These are phyloP conservation scores for Tor tambroides DNA, from an alignment of 2,113 vertebrate species.

Conservation along the genomic window DNA sequence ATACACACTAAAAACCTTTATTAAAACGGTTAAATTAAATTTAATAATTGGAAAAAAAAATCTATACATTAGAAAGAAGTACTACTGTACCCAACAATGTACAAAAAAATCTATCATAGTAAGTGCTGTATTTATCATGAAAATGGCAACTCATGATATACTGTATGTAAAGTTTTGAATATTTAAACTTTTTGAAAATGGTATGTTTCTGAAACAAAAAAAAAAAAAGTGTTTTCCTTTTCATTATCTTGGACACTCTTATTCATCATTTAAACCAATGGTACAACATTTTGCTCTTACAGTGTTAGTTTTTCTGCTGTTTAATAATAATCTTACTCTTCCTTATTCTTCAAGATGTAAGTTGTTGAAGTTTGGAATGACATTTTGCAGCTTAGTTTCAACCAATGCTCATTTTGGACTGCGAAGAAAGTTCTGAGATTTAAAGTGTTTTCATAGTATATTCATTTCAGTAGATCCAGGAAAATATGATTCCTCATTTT, in stretches of 20 bases:
- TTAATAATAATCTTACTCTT: background rate
- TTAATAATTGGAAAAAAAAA: too few species aligned
- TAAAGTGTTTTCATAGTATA: background rate
- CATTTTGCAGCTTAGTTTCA: background rate
- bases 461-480: background rate
- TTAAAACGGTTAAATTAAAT: too few species aligned
- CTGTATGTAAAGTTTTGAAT: background rate
- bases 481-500: background rate
- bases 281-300: background rate
- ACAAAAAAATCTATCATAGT: too few species aligned
- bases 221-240: background rate
- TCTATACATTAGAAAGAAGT: too few species aligned
- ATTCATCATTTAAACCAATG: background rate
- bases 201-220: background rate
- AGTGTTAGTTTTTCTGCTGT: background rate
- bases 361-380: background rate
- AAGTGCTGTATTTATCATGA: too few species aligned
- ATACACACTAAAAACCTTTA: too few species aligned
- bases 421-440: background rate
- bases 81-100: too few species aligned
- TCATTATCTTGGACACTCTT: background rate
- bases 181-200: background rate
- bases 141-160: background rate
- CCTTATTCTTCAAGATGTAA: background rate
- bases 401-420: background rate